Evolutionary conservation across 1,140 invertebrate species (phyloP).

Genomic region (Bemisia tabaci): DNA sequence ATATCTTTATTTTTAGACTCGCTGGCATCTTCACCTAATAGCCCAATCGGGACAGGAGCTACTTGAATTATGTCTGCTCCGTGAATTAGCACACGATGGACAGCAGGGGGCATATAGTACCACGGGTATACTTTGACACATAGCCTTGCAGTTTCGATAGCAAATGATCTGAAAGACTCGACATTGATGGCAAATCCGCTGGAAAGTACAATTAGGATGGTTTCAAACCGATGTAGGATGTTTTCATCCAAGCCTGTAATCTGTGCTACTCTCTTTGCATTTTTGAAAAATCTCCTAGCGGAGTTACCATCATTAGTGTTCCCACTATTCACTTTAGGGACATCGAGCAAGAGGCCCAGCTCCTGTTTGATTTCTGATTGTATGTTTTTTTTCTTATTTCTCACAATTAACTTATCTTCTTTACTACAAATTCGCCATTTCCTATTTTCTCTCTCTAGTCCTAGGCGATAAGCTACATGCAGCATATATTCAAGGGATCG

Average conservation of each 20-base stretch:
- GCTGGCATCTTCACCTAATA: constrained; percentile 27
- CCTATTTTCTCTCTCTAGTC: constrained; percentile 11
- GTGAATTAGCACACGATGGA: constrained; percentile 29
- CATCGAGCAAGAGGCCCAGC: constrained; percentile 23
- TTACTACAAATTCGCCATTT: constrained; percentile 19
- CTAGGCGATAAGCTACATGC: constrained; percentile 15
- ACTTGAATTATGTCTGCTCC: constrained; percentile 23
- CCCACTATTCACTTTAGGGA: constrained; percentile 26
- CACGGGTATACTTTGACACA: constrained; percentile 27
- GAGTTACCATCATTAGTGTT: constrained; percentile 31
- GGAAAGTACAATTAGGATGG: not conserved
- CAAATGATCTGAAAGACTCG: not conserved
- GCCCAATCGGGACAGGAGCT: constrained; percentile 27
- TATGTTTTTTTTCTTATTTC: constrained; percentile 18
- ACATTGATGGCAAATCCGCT: not conserved
- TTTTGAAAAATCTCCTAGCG: constrained; percentile 28
- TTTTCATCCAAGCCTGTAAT: constrained; percentile 25
- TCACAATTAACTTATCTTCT: constrained; percentile 16
- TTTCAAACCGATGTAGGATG: constrained; percentile 17
- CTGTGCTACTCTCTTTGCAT: constrained; percentile 20
- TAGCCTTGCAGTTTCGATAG: constrained; percentile 14
- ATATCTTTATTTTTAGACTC: constrained; percentile 28
- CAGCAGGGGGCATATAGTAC: constrained; percentile 25
- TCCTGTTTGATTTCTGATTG: constrained; percentile 12
- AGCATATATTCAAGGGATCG: constrained; percentile 15